Percentiles rank a stretch among this genome's conserved stretches.
Conservation (phyloP, 1,140 invertebrate species). For the Leptonema lineaticorne region DNA sequence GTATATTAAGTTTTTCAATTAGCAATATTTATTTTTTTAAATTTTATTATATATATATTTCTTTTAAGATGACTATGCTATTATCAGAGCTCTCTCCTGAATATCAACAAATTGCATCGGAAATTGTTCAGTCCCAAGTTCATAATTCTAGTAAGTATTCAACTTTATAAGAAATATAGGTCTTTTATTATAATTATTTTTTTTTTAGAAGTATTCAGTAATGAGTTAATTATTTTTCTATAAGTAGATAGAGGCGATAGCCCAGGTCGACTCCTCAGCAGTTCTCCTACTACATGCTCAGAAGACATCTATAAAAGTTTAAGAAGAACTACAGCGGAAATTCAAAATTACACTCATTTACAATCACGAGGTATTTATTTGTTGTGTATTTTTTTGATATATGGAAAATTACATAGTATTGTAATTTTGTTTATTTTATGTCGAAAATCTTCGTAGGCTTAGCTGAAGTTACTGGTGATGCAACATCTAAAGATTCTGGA, state of each 20-base stretch:
- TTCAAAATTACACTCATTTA: slow-evolving; percentile 80
- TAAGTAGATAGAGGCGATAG: slow-evolving; percentile 51
- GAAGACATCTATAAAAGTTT: slow-evolving; percentile 88
- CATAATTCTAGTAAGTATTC: slow-evolving; percentile 19
- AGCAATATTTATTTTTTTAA: neutral
- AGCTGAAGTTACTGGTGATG: slow-evolving; percentile 69
- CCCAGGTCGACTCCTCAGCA: slow-evolving; percentile 39
- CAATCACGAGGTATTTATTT: slow-evolving; percentile 33
- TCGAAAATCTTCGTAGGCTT: slow-evolving; percentile 41
- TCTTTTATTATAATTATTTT: neutral
- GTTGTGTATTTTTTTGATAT: neutral
- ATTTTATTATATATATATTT: slow-evolving; percentile 31
- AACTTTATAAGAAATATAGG: neutral
- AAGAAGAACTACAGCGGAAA: slow-evolving; percentile 88
- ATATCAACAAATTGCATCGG: slow-evolving; percentile 78
- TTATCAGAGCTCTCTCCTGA: slow-evolving; percentile 79
- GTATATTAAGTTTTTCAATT: slow-evolving; percentile 48
- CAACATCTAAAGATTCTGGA: slow-evolving; percentile 84
- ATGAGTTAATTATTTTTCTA: slow-evolving; percentile 8
- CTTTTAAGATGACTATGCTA: slow-evolving; percentile 68
- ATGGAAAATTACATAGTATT: neutral
- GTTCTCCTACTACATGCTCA: slow-evolving; percentile 55
- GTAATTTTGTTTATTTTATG: neutral
- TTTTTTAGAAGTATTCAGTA: neutral
- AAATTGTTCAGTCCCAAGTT: slow-evolving; percentile 81